Evolutionary conservation across 1,140 invertebrate genomes (phyloP).

Genomic region (Platyura marginata): DNA sequence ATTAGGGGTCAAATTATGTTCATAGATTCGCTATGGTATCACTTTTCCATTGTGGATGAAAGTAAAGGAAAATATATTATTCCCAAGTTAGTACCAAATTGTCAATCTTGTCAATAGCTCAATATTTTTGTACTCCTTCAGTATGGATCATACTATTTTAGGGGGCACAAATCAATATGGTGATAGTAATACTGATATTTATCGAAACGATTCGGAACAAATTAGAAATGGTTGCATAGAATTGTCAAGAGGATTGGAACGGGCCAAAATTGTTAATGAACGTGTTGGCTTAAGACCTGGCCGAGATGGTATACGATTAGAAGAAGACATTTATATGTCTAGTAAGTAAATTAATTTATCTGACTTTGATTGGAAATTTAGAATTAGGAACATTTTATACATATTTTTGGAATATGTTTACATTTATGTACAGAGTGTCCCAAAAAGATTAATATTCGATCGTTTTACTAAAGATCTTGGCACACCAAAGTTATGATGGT

Average conservation of each 20-base stretch:
- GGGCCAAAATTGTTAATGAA: constrained; percentile 31
- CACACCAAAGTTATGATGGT: background rate
- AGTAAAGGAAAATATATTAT: constrained; percentile 48
- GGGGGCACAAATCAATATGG: constrained; percentile 54
- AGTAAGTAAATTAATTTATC: too few species aligned
- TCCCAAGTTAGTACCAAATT: constrained; percentile 38
- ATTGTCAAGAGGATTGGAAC: constrained; percentile 35
- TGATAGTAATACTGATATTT: constrained; percentile 35
- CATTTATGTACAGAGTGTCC: too few species aligned
- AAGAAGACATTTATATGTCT: constrained; percentile 26
- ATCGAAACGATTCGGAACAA: constrained; percentile 33
- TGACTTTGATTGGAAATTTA: too few species aligned
- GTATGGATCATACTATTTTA: constrained; percentile 41
- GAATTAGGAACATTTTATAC: too few species aligned
- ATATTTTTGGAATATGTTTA: too few species aligned
- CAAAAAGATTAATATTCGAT: too few species aligned
- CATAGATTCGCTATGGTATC: constrained; percentile 43
- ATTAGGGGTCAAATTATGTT: constrained; percentile 51
- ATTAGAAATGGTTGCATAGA: constrained; percentile 41
- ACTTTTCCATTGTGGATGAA: constrained; percentile 30
- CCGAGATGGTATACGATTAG: constrained; percentile 40
- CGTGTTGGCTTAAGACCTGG: constrained; percentile 61
- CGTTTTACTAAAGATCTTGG: too few species aligned
- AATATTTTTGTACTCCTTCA: constrained; percentile 13
- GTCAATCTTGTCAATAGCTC: background rate